Percentiles rank a stretch among this genome's conserved stretches.
Evolutionary conservation across 2,797 vertebrate genomes (phyloP).

Genomic region (Jordanella pulchra): DNA sequence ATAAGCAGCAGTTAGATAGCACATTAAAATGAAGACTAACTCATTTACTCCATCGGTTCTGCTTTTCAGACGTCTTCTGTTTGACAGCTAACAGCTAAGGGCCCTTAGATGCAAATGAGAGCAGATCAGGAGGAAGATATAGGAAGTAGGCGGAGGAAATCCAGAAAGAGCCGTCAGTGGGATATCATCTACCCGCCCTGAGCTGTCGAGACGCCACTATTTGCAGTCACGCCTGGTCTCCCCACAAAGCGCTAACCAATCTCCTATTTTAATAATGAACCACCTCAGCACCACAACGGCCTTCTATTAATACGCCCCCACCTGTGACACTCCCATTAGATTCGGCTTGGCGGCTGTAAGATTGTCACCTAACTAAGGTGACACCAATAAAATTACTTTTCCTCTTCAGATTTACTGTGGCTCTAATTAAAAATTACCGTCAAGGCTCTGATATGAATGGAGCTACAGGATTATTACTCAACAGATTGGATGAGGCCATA

Average conservation of each 20-base stretch:
- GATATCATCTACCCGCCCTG: slow-evolving; percentile 41
- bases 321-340: slow-evolving; percentile 66
- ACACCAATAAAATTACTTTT: slow-evolving; percentile 62
- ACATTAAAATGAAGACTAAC: slow-evolving; percentile 10
- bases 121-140: slow-evolving; percentile 40
- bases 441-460: slow-evolving; percentile 52
- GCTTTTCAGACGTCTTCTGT: slow-evolving; percentile 55
- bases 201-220: slow-evolving; percentile 61
- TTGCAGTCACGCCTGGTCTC: slow-evolving; percentile 44
- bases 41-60: slow-evolving; percentile 40
- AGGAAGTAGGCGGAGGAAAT: slow-evolving; percentile 51
- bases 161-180: slow-evolving; percentile 40
- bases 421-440: slow-evolving; percentile 73
- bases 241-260: slow-evolving; percentile 43
- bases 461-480: slow-evolving; percentile 30
- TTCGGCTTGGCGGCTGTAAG: slow-evolving; percentile 51
- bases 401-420: slow-evolving; percentile 56
- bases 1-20: slow-evolving; percentile 33
- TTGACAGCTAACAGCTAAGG: slow-evolving; percentile 68
- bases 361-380: slow-evolving; percentile 53
- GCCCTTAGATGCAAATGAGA: slow-evolving; percentile 56
- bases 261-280: slow-evolving; percentile 60
- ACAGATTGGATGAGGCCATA: slow-evolving; percentile 33
- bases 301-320: slow-evolving; percentile 69
- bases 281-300: slow-evolving; percentile 54